Conservation (phyloP, 1,140 invertebrate species). For the Portunus trituberculatus region DNA sequence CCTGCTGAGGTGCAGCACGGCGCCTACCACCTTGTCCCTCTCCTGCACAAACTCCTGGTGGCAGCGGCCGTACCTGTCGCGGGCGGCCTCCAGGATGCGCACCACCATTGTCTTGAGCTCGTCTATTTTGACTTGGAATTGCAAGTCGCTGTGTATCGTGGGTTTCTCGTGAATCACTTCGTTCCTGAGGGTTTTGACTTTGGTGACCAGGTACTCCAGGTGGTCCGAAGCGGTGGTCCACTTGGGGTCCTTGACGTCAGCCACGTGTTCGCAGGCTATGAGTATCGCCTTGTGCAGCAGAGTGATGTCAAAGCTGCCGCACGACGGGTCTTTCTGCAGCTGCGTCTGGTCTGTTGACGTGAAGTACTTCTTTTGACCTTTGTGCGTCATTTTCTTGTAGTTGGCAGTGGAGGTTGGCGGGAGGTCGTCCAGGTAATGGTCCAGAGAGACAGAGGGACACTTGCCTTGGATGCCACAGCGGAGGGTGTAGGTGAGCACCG, state of each 20-base stretch:
- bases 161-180: not conserved
- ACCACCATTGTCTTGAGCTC: too few species aligned
- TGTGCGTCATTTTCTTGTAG: not conserved
- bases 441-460: not conserved
- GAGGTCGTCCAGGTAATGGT: not conserved
- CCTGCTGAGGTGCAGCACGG: not conserved
- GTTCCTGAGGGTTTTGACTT: not conserved
- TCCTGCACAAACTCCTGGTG: not conserved
- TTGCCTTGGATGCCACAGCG: not conserved
- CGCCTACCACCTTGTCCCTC: not conserved
- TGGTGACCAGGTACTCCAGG: not conserved
- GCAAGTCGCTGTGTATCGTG: not conserved
- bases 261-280: constrained; percentile 29
- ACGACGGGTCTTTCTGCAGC: not conserved
- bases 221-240: not conserved
- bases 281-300: not conserved
- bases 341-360: not conserved
- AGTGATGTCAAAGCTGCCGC: not conserved
- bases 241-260: not conserved
- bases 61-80: not conserved
- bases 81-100: not conserved
- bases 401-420: constrained; percentile 1
- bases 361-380: not conserved
- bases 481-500: not conserved
- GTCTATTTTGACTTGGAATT: not conserved